Evolutionary conservation across 2,113 vertebrate species (phyloP).

Genomic region (Conger conger): DNA sequence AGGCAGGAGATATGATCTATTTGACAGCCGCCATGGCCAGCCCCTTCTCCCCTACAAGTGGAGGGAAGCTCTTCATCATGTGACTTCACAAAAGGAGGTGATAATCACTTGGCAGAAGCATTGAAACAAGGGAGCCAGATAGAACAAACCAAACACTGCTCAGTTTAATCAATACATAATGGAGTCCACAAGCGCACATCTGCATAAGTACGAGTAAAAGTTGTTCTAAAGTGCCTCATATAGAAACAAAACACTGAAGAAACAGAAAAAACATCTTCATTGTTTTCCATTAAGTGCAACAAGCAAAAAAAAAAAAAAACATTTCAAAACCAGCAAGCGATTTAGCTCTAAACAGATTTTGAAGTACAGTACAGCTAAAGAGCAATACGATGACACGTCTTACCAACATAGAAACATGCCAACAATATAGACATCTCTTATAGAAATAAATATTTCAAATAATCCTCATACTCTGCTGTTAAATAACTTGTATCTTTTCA

Average conservation of each 20-base stretch:
- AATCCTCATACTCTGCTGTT: slow-evolving; percentile 71
- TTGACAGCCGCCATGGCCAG: background rate
- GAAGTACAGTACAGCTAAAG: slow-evolving; percentile 70
- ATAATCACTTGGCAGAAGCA: slow-evolving; percentile 27
- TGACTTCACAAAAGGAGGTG: slow-evolving; percentile 18
- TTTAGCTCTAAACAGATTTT: slow-evolving; percentile 66
- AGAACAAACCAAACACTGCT: slow-evolving; percentile 12
- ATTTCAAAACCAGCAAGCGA: slow-evolving; percentile 65
- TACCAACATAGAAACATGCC: slow-evolving; percentile 74
- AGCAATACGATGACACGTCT: slow-evolving; percentile 74
- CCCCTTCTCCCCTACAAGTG: background rate
- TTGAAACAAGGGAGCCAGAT: slow-evolving; percentile 25
- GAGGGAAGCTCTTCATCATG: background rate
- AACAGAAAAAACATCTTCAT: slow-evolving; percentile 54
- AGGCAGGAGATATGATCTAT: background rate
- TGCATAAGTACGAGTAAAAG: slow-evolving; percentile 53
- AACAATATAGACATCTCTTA: slow-evolving; percentile 75
- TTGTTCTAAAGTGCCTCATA: slow-evolving; percentile 64
- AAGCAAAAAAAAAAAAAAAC: slow-evolving; percentile 58
- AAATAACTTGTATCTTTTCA: slow-evolving; percentile 78
- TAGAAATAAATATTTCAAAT: slow-evolving; percentile 80
- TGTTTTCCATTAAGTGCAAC: slow-evolving; percentile 67
- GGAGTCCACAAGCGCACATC: slow-evolving; percentile 24
- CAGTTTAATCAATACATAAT: background rate
- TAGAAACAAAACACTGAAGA: slow-evolving; percentile 62